Conservation (phyloP, 1,140 invertebrate genomes). For the Drosophila equinoxialis region DNA sequence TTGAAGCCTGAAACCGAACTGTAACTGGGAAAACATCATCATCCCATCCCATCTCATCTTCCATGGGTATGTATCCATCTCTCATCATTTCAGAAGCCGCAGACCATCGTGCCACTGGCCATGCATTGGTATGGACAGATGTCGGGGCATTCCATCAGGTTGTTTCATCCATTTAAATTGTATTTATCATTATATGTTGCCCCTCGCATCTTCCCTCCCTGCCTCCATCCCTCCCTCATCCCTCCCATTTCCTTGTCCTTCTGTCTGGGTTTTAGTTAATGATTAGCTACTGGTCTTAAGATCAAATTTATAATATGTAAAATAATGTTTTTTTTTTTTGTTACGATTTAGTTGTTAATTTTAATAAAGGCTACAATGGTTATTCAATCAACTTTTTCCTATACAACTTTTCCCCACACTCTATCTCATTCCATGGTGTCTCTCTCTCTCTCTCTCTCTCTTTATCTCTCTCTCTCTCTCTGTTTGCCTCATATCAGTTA, state of each 20-base stretch:
- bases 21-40: too few relatives aligned
- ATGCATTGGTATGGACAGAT: too few relatives aligned
- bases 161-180: constrained; percentile 20
- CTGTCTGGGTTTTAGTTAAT: constrained; percentile 28
- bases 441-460: too few relatives aligned
- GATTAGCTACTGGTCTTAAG: constrained; percentile 63
- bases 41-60: too few relatives aligned
- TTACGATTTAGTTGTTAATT: constrained; percentile 19
- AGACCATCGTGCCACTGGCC: constrained; percentile 23
- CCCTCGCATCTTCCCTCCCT: too few relatives aligned
- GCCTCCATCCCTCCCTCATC: too few relatives aligned
- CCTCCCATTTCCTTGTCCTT: too few relatives aligned
- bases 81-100: constrained; percentile 46
- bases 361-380: too few relatives aligned
- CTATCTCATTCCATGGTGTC: constrained; percentile 8
- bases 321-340: constrained; percentile 7
- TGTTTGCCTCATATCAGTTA: constrained; percentile 34
- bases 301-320: background rate
- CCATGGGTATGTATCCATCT: background rate
- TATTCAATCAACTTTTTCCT: too few relatives aligned
- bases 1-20: background rate
- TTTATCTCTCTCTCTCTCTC: constrained; percentile 33
- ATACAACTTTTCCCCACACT: background rate
- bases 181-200: background rate
- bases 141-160: constrained; percentile 30